Percentiles rank a stretch among this genome's conserved stretches.
Evolutionary conservation across 2,888 invertebrate species (phyloP).

Genomic region (Amblyjoppa proteus): DNA sequence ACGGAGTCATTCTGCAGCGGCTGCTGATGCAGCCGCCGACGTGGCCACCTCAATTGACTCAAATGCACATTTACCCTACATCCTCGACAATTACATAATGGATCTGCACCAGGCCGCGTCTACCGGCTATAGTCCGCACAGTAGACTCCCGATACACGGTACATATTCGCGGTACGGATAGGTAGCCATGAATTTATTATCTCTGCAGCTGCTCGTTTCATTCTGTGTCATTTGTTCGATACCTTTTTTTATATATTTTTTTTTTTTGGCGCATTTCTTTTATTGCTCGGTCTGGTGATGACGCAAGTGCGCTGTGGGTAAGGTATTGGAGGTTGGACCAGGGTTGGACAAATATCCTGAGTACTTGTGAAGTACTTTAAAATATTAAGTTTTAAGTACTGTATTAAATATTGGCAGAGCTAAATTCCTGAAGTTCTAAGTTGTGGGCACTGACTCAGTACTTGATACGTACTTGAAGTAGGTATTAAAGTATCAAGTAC

Average conservation of each 20-base stretch:
- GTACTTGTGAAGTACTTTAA: no score
- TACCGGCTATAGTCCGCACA: constrained; percentile 35
- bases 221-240: background rate
- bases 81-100: constrained; percentile 83
- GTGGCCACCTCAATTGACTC: constrained; percentile 81
- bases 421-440: no score
- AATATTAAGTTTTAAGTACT: no score
- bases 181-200: constrained; percentile 26
- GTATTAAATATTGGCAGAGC: no score
- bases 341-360: no score
- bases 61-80: constrained; percentile 84
- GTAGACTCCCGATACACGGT: constrained; percentile 48
- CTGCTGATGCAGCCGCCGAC: constrained; percentile 68
- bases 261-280: background rate
- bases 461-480: no score
- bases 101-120: constrained; percentile 70
- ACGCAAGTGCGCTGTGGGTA: no score
- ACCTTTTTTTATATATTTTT: background rate
- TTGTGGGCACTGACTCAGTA: no score
- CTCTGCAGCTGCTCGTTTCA: background rate
- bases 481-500: no score
- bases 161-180: background rate
- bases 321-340: no score
- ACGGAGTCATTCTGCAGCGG: constrained; percentile 17
- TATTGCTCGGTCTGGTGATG: background rate